Base-by-base conservation (phyloP, 2,113 vertebrate genomes). In the Neogale vison region DNA sequence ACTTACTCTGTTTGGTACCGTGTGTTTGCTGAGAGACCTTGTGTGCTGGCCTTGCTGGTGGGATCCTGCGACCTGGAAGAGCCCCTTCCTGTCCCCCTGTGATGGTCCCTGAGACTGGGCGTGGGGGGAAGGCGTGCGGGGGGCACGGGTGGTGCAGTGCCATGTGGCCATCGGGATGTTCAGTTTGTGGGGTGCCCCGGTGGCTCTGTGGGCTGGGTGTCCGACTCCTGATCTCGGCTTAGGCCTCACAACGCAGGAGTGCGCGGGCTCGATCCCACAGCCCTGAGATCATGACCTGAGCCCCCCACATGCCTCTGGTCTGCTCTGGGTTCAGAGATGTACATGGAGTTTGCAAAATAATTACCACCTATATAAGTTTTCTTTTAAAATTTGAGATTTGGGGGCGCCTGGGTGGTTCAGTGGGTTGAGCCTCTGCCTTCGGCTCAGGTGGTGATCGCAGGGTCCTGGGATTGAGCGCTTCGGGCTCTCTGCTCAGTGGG, bases 141-240 rank as follows among this genome's bases (percentile, higher is more conserved):
- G 21, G 7, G 20, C 18, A 21, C 8, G 21, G 57, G 39, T 6
- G 13, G 63, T 3, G 63, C 42, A 15, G 31, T 31, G 29, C 29
- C 0, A 15, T 11, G 0, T 29, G 50, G 45, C 12, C 23, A 0
- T 36, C 0, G 0, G 34, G 13, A 69, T n/a, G n/a, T 69, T n/a
- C 65, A 69, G 65, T 69, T 18, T 29, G 3, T 17, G 65, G 34
- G 34, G 34, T 17, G 4, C 34, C 31, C 8, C 15, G 14, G 65
- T 0, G 14, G 63, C 31, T 67, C 6, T 6, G 14, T 67, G 2
- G 34, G 18, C 10, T 69, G 18, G 20, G 17, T 8, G 4, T 36
- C 67, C 8, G 1, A 20, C 67, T 10, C 34, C 9, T 10, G 34
- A 15, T 36, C 34, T 69, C 17, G 18, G 34, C 67, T 36, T 8